Conservation (phyloP, 2,113 vertebrate species). For the Amphiprion percula region DNA sequence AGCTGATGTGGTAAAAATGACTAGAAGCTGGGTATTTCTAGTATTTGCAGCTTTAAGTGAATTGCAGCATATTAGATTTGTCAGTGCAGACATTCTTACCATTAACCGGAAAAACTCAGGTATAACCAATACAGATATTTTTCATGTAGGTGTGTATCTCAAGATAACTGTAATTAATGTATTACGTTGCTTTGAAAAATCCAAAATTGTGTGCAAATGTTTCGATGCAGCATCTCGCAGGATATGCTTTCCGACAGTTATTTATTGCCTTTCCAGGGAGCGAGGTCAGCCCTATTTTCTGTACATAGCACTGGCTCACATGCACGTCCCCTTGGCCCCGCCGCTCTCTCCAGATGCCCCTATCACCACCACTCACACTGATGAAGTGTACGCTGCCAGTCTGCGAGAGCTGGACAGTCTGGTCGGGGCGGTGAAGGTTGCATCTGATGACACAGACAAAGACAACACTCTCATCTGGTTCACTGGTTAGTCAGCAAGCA, state of each 20-base stretch:
- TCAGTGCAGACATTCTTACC: no score
- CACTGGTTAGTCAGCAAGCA: slow-evolving; percentile 83
- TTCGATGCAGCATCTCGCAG: not conserved
- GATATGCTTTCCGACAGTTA: not conserved
- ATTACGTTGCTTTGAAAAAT: no score
- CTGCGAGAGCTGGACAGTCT: slow-evolving; percentile 92
- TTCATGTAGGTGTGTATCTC: no score
- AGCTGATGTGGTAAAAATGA: not conserved
- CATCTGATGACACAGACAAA: slow-evolving; percentile 74
- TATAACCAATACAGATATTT: no score
- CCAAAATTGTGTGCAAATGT: not conserved
- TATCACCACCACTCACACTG: not conserved
- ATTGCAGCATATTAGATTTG: not conserved
- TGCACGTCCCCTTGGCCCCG: slow-evolving; percentile 94
- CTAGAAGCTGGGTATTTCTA: not conserved
- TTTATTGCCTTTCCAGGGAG: slow-evolving; percentile 72
- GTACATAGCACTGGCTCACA: slow-evolving; percentile 92
- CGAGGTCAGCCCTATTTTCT: slow-evolving; percentile 89
- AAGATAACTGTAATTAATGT: no score
- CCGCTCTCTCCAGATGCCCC: slow-evolving; percentile 40
- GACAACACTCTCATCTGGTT: slow-evolving; percentile 93
- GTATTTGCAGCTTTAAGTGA: not conserved
- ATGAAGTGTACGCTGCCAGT: slow-evolving; percentile 78
- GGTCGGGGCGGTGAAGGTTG: slow-evolving; percentile 86
- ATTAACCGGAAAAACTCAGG: no score